Base-by-base conservation (phyloP, 1,140 invertebrate genomes). In the Araneus ventricosus region DNA sequence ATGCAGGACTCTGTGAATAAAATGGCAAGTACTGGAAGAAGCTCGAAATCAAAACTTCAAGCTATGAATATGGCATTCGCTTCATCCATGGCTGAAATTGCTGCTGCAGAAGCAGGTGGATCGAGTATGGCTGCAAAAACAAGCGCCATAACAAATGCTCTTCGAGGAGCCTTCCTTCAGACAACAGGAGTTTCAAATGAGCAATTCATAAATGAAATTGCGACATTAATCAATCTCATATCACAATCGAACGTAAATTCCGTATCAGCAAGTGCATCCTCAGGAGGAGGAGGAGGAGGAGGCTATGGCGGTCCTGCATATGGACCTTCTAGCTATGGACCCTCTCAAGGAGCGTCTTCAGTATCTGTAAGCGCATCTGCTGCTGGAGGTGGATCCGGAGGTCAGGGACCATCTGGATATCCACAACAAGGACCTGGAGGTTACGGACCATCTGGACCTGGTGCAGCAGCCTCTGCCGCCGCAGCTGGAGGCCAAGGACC, bases 51-150 rank as follows among this genome's bases (percentile, higher is more conserved):
- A 1, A 90, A 75, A n/a, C 70, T 90, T 5, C 67, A 90, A 57
- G 88, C 88, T 0, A 45, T 90, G 14, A 90, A 80, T 27, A 90
- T 90, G 88, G 88, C 88, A 4, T 90, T 90, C 41, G 88, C 88
- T 22, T 90, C 88, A 1, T 80, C 88, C 0, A 57, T 88, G 6
- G 87, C 61, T 2, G 87, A 88, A n/a, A 88, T 88, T 14, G 87
- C 87, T 70, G 22, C 24, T 3, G 14, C 87, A 8, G 59, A 41
- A 39, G 20, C 70, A n/a, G 63, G 59, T 10, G 87, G 87, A 14
- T 7, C 5, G 6, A 8, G 24, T 39, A 14, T 70, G 20, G 6
- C 30, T 6, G 61, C 24, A 4, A 70, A 70, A 41, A 70, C 41
- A 4, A 61, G 27, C 8, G 87, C 87, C 27, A 88, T 88, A 8